A percentile compares a stretch with the other conserved stretches of the same genome.
phyloP scores from a whole-genome alignment of 2,113 vertebrate species.

The Myiagra hebetior region DNA sequence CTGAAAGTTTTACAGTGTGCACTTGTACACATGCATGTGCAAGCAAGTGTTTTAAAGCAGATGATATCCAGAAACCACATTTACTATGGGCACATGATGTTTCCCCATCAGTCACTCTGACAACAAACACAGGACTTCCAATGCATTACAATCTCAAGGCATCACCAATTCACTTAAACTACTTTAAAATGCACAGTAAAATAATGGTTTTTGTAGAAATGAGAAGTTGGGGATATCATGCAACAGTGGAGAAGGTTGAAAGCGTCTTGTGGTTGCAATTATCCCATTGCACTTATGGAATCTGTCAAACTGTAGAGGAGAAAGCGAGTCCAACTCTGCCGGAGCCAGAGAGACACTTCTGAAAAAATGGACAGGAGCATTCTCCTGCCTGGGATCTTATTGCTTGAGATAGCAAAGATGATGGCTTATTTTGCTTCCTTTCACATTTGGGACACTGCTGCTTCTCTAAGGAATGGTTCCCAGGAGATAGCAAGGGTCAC shows the following conservation, averaged over 20 bases:
- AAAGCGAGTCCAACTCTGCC: neutral
- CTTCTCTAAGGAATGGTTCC: neutral
- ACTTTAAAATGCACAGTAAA: neutral
- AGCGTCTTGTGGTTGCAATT: neutral
- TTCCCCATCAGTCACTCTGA: neutral
- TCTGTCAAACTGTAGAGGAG: neutral
- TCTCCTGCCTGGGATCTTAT: neutral
- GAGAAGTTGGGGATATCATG: neutral
- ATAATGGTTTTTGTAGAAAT: neutral
- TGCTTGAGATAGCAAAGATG: neutral
- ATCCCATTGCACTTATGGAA: neutral
- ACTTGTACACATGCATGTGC: neutral
- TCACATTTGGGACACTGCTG: neutral
- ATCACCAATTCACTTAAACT: neutral
- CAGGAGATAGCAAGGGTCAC: neutral
- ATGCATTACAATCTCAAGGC: neutral
- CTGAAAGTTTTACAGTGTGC: neutral
- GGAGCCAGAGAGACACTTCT: accelerated
- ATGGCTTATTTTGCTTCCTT: neutral
- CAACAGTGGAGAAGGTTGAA: neutral
- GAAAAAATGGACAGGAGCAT: neutral
- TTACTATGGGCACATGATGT: neutral
- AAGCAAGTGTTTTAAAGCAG: neutral
- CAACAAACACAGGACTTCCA: neutral
- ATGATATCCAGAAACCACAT: neutral